Conservation (phyloP, 2,888 invertebrate species). For the Amiota communis region DNA sequence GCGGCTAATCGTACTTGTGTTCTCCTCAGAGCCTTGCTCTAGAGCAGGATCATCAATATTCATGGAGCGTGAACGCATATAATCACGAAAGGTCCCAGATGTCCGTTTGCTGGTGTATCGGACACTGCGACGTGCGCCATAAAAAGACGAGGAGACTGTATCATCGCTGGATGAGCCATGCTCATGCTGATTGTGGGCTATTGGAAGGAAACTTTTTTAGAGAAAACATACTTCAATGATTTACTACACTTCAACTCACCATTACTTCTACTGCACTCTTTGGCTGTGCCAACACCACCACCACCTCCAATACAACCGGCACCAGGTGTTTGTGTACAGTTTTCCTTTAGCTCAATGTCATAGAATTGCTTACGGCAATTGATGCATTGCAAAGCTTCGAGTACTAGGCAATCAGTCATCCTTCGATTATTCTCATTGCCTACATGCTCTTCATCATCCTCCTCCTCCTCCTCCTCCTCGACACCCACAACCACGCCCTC, state of each 20-base stretch:
- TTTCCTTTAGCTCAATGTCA: constrained; percentile 68
- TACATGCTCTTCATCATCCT: constrained; percentile 42
- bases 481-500: constrained; percentile 58
- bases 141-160: constrained; percentile 72
- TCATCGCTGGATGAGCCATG: constrained; percentile 73
- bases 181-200: constrained; percentile 46
- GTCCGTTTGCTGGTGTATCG: constrained; percentile 73
- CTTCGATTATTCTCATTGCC: constrained; percentile 24
- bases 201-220: background rate
- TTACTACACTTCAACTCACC: constrained; percentile 46
- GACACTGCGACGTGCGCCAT: constrained; percentile 72
- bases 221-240: background rate
- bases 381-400: constrained; percentile 71
- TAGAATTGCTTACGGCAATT: constrained; percentile 72
- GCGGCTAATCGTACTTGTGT: constrained; percentile 67
- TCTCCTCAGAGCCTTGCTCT: constrained; percentile 68
- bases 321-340: constrained; percentile 64
- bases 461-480: constrained; percentile 48
- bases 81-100: constrained; percentile 72
- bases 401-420: constrained; percentile 62
- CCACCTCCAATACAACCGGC: background rate
- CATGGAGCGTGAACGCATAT: constrained; percentile 71
- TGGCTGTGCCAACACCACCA: constrained; percentile 35
- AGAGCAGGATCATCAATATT: constrained; percentile 68
- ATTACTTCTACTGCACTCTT: constrained; percentile 58